Base-by-base conservation (phyloP, 2,888 invertebrate species). In the Lucinisca nassula region DNA sequence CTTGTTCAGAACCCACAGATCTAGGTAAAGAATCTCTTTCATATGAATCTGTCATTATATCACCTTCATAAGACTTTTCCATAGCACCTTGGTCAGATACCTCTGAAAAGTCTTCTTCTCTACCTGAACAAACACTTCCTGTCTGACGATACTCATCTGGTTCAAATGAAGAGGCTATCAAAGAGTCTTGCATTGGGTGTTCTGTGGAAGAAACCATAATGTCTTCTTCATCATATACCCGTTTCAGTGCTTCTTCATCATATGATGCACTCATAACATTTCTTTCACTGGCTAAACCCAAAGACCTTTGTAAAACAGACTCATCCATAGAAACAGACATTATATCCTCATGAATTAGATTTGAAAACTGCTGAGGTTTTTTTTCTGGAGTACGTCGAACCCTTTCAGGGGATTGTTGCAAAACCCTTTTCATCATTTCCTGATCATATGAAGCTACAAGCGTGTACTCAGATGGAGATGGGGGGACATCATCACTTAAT, bases 381-480 rank as follows among this genome's bases (percentile, higher is more conserved):
- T 88, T 86, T 51, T 88, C 84, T 45, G 88, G 80, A 21, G 78
- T 76, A 17, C 89, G 49, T 21, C 88, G 92, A 3, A 35, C 10
- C 67, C 82, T 84, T 51, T 88, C 84, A 32, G 88, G 82, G 12
- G 78, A 75, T 10, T 90, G 51, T 21, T 89, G 92, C 27, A 95
- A 87, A 14, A 91, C 90, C 80, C 92, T 87, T 32, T 92, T 91
- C 51, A 95, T 88, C 74, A 92, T 93, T 45, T 95, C 95, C 85
- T 94, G 94, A 77, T 95, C 95, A 79, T 94, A 94, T 38, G 95
- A 95, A 4, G 93, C 91, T 58, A 96, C 92, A 40, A 96, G 91
- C 6, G 95, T 95, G 79, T 94, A 96, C 51, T 96, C 95, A 72
- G 96, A 95, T 30, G 95, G 95, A 4, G 96, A 96, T 55, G 95